These are phyloP conservation scores for Smittia sp. DNA, from an alignment of 2,888 invertebrate species.

Conservation along the genomic window DNA sequence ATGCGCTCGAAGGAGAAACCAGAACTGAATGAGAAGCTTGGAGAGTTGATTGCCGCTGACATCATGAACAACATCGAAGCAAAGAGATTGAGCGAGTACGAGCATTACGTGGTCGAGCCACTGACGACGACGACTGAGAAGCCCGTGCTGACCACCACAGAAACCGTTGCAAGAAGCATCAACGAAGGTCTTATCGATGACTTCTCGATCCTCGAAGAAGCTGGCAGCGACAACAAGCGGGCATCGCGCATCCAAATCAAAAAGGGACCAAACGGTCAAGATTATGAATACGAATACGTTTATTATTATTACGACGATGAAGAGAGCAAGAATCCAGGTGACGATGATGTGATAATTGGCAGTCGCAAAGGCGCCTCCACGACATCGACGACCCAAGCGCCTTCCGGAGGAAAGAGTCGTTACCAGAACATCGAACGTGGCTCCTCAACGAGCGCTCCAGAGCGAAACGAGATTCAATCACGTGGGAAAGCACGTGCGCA, in stretches of 20 bases:
- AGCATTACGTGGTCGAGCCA: conserved; percentile 57
- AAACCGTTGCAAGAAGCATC: conserved; percentile 51
- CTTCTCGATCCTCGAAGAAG: conserved; percentile 59
- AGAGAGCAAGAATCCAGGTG: conserved; percentile 55
- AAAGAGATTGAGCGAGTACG: conserved; percentile 52
- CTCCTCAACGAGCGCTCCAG: conserved; percentile 54
- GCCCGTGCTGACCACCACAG: conserved; percentile 59
- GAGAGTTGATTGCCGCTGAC: conserved; percentile 56
- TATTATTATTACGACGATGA: conserved; percentile 89
- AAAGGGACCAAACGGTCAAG: conserved; percentile 84
- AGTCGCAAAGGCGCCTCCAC: conserved; percentile 49
- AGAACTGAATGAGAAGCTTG: conserved; percentile 52
- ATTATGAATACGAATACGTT: conserved; percentile 88
- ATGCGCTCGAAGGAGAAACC: conserved; percentile 52
- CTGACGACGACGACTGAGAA: conserved; percentile 58
- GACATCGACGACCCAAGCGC: conserved; percentile 53
- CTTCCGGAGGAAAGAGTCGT: conserved; percentile 53
- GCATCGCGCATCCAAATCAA: conserved; percentile 77
- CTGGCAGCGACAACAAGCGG: conserved; percentile 66
- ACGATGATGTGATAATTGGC: conserved; percentile 49
- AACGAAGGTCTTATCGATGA: conserved; percentile 55
- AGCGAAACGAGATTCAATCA: conserved; percentile 67
- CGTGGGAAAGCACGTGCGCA: conserved; percentile 50
- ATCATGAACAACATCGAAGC: conserved; percentile 57
- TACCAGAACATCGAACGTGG: conserved; percentile 53